Conservation (phyloP, 1,140 invertebrate genomes). For the Leptinotarsa undecemlineata region DNA sequence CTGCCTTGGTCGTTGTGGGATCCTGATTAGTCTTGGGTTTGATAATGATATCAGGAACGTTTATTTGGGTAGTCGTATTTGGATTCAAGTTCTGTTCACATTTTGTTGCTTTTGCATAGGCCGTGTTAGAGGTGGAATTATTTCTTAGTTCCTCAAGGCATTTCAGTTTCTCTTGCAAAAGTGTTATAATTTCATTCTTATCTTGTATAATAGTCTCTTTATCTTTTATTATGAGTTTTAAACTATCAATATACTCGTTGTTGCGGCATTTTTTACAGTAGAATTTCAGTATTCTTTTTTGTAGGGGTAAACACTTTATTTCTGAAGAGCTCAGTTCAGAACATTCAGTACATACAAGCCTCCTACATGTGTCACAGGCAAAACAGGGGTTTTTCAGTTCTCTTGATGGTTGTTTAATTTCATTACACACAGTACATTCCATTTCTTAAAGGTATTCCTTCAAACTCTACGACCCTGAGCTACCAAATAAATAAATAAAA, state of each 20-base stretch:
- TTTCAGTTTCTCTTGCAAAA: constrained; percentile 10
- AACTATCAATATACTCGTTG: not conserved
- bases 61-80: not conserved
- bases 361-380: not conserved
- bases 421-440: constrained; percentile 2
- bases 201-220: constrained; percentile 17
- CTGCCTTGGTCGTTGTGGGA: not conserved
- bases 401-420: constrained; percentile 3
- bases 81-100: not conserved
- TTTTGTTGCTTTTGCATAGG: not conserved
- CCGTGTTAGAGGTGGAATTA: not conserved
- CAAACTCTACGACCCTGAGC: no score
- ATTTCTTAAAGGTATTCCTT: not conserved
- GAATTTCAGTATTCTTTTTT: constrained; percentile 15
- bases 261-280: constrained; percentile 9
- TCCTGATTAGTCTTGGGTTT: constrained; percentile 9
- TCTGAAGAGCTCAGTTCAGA: not conserved
- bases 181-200: constrained; percentile 17
- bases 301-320: constrained; percentile 8
- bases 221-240: constrained; percentile 1
- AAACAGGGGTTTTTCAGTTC: not conserved
- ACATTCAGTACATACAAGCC: not conserved
- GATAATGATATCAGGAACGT: constrained; percentile 6
- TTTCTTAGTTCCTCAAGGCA: not conserved
- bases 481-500: no score